phyloP scores from a whole-genome alignment of 2,797 vertebrate species.

The Astyanax mexicanus region DNA sequence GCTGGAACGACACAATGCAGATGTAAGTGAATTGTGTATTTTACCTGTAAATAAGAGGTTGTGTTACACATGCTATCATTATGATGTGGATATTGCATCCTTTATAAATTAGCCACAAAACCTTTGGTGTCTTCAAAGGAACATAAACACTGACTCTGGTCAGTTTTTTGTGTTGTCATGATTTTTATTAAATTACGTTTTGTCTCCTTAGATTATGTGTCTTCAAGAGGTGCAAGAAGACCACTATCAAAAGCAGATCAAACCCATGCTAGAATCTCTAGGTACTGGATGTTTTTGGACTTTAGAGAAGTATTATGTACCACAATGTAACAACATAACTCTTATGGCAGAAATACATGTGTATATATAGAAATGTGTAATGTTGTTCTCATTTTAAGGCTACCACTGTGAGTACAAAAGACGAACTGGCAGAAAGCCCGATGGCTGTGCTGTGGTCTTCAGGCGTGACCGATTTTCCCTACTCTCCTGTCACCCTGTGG shows the following conservation, averaged over 20 bases:
- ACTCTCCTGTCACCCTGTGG: conserved; percentile 86
- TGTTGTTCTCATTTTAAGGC: conserved; percentile 70
- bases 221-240: conserved; percentile 97
- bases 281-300: conserved; percentile 74
- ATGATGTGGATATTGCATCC: no score
- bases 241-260: conserved; percentile 89
- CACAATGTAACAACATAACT: no score
- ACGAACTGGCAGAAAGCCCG: conserved; percentile 91
- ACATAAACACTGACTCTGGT: no score
- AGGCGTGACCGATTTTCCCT: conserved; percentile 88
- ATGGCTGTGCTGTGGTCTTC: conserved; percentile 92
- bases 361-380: background rate
- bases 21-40: conserved; percentile 84
- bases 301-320: no score
- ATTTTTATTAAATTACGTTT: background rate
- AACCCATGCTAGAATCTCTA: conserved; percentile 86
- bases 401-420: conserved; percentile 96
- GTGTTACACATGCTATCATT: no score
- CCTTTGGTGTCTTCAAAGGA: no score
- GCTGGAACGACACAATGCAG: conserved; percentile 84
- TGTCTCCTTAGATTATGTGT: conserved; percentile 87
- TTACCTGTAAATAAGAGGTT: no score
- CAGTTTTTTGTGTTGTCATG: background rate
- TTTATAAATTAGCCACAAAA: no score
- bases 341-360: no score